These are phyloP conservation scores for Punctoribates punctum DNA, from an alignment of 2,888 invertebrate species.

Conservation along the genomic window DNA sequence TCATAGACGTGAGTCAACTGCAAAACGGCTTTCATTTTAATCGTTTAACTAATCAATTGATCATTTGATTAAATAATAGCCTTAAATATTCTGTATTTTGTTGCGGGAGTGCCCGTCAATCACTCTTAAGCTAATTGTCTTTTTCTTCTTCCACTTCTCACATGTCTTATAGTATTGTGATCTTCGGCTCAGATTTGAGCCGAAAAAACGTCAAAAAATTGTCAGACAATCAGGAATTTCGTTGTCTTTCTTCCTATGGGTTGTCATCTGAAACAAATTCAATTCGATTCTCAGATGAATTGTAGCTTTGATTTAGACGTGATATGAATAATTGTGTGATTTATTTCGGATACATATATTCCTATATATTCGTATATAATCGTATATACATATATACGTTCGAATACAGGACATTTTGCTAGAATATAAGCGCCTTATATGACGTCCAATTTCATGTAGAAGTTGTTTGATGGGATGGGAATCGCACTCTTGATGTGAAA, in stretches of 20 bases:
- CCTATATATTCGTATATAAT: too few relatives aligned
- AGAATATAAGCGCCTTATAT: too few relatives aligned
- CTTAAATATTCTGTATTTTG: neutral
- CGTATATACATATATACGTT: too few relatives aligned
- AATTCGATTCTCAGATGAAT: neutral
- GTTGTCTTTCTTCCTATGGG: neutral
- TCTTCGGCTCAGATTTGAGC: too few relatives aligned
- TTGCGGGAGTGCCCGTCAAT: constrained; percentile 27
- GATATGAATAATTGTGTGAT: constrained; percentile 13
- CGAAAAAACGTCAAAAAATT: too few relatives aligned
- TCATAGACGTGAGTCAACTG: constrained; percentile 28
- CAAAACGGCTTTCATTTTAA: neutral
- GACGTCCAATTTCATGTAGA: neutral
- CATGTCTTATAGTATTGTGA: too few relatives aligned
- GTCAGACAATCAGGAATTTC: too few relatives aligned
- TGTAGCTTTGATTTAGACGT: neutral
- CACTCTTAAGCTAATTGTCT: constrained; percentile 21
- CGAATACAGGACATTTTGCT: too few relatives aligned
- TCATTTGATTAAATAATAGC: constrained; percentile 28
- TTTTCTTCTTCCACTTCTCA: too few relatives aligned
- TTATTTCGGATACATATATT: too few relatives aligned
- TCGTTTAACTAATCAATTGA: constrained; percentile 14
- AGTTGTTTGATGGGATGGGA: neutral
- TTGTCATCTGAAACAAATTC: neutral
- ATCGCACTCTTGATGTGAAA: constrained; percentile 6